Conservation (phyloP, 1,140 invertebrate genomes). For the Magallana gigas region DNA sequence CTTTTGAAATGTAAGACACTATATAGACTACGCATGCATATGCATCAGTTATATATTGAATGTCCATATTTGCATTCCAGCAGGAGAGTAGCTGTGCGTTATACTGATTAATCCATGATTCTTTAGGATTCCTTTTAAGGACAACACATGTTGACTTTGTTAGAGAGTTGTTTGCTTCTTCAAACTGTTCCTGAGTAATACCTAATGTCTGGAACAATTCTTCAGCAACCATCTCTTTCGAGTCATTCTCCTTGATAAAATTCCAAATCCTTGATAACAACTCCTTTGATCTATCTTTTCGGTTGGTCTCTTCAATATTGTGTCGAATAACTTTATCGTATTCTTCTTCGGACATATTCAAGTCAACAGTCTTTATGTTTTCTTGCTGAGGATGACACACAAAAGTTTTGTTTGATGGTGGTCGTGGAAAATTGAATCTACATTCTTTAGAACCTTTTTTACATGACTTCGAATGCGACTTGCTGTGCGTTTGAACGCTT, state of each 20-base stretch:
- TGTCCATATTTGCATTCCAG: constrained; percentile 62
- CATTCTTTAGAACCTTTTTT: constrained; percentile 39
- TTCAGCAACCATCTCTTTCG: not conserved
- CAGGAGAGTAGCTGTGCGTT: constrained; percentile 43
- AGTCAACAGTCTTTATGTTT: not conserved
- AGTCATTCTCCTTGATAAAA: not conserved
- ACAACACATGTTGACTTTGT: too few species aligned
- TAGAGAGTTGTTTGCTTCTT: too few species aligned
- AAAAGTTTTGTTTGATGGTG: constrained; percentile 26
- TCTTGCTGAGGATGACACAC: not conserved
- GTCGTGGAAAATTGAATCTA: constrained; percentile 48
- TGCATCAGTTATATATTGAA: constrained; percentile 56
- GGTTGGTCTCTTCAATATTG: not conserved
- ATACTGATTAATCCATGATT: constrained; percentile 53
- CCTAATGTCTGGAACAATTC: too few species aligned
- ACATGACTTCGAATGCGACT: constrained; percentile 44
- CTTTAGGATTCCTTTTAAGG: not conserved
- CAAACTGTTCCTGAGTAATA: too few species aligned
- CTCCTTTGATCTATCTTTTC: not conserved
- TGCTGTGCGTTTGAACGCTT: too few species aligned
- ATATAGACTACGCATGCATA: constrained; percentile 50
- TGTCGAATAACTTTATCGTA: constrained; percentile 9
- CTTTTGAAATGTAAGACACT: constrained; percentile 52
- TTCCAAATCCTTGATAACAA: constrained; percentile 20
- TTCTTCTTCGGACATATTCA: not conserved